Conservation (phyloP, 2,113 vertebrate genomes). For the Bos javanicus region DNA sequence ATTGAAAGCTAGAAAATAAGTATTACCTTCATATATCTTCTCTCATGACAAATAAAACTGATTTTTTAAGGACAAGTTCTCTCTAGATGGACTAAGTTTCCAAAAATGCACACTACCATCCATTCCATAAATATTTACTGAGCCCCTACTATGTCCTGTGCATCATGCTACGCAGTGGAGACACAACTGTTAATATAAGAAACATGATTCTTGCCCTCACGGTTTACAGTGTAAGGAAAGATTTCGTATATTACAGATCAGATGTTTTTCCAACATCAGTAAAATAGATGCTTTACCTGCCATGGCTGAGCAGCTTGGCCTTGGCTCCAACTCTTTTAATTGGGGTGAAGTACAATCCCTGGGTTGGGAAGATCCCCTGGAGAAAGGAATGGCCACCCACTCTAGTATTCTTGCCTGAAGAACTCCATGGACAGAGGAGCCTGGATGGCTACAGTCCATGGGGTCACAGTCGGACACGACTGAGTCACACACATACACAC, state of each 20-base stretch:
- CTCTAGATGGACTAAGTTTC: constrained; percentile 19
- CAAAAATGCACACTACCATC: not conserved
- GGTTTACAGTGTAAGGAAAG: not conserved
- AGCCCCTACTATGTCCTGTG: not conserved
- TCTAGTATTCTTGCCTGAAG: not conserved
- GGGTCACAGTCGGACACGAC: not conserved
- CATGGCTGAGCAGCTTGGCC: not conserved
- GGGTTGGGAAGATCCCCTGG: not conserved
- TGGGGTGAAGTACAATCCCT: not conserved
- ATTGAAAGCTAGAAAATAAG: not conserved
- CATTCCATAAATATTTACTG: constrained; percentile 19
- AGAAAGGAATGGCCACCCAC: not conserved
- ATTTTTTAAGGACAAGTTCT: not conserved
- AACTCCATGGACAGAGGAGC: not conserved
- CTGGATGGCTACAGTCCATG: not conserved
- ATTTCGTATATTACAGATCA: constrained; percentile 3
- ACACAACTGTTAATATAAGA: not conserved
- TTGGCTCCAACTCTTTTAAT: not conserved
- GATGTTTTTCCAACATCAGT: not conserved
- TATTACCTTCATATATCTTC: not conserved
- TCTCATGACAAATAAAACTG: constrained; percentile 18
- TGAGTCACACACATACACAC: not conserved
- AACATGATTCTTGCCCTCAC: constrained; percentile 17
- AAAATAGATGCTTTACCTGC: not conserved
- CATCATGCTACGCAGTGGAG: not conserved